A percentile compares a stretch with the other conserved stretches of the same genome.
Evolutionary conservation across 2,888 invertebrate genomes (phyloP).

Genomic region (Drosophila formosana): DNA sequence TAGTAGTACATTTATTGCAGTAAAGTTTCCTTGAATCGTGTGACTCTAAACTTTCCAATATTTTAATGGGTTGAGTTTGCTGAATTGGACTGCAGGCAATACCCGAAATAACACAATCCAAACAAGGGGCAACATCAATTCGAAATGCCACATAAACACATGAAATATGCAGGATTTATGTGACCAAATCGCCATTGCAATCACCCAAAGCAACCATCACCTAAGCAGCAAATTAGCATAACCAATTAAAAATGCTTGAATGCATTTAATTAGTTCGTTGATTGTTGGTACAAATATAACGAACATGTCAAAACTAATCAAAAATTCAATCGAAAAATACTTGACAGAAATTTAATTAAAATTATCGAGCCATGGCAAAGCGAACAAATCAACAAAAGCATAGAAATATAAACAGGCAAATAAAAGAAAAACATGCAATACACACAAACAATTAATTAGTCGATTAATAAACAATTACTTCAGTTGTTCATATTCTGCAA

Average conservation of each 20-base stretch:
- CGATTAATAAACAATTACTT: conserved; percentile 68
- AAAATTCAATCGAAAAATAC: conserved; percentile 69
- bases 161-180: conserved; percentile 60
- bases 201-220: conserved; percentile 4
- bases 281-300: conserved; percentile 65
- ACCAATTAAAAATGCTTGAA: conserved; percentile 80
- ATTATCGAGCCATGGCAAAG: conserved; percentile 49
- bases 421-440: conserved; percentile 34
- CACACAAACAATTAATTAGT: conserved; percentile 52
- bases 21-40: not conserved
- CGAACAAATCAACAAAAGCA: conserved; percentile 53
- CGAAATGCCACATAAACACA: conserved; percentile 51
- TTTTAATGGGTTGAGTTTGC: not conserved
- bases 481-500: conserved; percentile 1
- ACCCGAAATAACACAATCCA: conserved; percentile 7
- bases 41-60: not conserved
- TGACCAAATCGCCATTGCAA: conserved; percentile 15
- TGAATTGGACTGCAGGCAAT: not conserved
- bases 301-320: conserved; percentile 66
- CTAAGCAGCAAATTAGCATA: conserved; percentile 71
- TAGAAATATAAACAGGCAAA: conserved; percentile 40
- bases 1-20: conserved; percentile 20
- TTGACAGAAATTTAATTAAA: conserved; percentile 72
- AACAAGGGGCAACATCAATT: conserved; percentile 28
- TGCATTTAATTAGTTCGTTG: conserved; percentile 75